A percentile compares a stretch with the other conserved stretches of the same genome.
Evolutionary conservation across 1,140 invertebrate genomes (phyloP).

Genomic region (Tribolium castaneum): DNA sequence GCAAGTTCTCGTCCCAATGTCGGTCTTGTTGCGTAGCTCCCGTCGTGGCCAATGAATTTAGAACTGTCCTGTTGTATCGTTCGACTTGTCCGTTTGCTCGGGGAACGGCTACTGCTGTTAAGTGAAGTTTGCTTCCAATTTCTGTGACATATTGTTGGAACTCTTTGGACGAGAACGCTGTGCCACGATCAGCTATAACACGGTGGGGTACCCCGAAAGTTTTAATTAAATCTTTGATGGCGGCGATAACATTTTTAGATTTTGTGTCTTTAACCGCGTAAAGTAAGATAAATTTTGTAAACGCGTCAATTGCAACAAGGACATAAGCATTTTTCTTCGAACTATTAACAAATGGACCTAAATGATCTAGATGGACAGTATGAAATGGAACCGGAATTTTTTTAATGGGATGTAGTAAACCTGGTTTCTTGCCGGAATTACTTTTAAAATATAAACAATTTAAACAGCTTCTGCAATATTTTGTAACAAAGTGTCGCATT

Average conservation of each 20-base stretch:
- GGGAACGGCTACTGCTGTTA: constrained; percentile 54
- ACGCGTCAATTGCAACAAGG: constrained; percentile 53
- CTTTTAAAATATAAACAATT: constrained; percentile 45
- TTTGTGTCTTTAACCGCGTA: constrained; percentile 48
- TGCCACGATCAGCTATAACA: constrained; percentile 58
- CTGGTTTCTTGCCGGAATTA: constrained; percentile 32
- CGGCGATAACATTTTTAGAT: neutral
- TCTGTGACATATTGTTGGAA: neutral
- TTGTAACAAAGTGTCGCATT: constrained; percentile 45
- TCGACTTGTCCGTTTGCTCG: no score
- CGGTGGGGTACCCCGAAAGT: constrained; percentile 60
- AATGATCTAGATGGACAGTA: constrained; percentile 61
- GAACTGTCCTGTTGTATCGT: no score
- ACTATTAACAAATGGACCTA: constrained; percentile 49
- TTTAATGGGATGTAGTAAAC: constrained; percentile 55
- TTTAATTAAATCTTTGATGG: constrained; percentile 13
- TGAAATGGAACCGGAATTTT: constrained; percentile 55
- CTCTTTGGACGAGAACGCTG: neutral
- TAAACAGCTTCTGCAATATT: constrained; percentile 42
- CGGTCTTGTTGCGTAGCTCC: no score
- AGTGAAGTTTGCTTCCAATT: constrained; percentile 31
- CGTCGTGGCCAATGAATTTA: no score
- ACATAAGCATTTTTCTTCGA: constrained; percentile 47
- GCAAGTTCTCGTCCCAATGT: no score
- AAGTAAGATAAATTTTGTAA: constrained; percentile 55